Conservation (phyloP, 2,888 invertebrate genomes). For the Monoplex corrugatus region DNA sequence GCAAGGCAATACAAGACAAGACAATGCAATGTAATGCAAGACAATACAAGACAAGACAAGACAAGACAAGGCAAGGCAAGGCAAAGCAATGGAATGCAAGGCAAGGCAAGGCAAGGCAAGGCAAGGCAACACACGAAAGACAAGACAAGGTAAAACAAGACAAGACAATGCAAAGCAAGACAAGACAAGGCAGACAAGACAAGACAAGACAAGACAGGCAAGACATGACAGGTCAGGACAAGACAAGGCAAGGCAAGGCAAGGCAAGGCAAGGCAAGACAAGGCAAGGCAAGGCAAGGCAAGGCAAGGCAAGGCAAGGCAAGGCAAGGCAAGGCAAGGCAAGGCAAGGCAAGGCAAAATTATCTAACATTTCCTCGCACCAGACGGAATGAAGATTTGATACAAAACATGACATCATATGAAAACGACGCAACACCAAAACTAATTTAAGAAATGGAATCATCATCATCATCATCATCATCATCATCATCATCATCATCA, state of each 20-base stretch:
- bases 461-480: no score
- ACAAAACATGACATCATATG: no score
- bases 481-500: no score
- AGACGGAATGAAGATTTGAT: no score
- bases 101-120: no score
- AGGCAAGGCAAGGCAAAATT: conserved; percentile 30
- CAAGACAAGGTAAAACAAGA: not conserved
- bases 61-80: not conserved
- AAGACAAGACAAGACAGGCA: conserved; percentile 4
- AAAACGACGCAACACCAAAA: no score
- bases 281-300: not conserved
- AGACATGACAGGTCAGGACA: not conserved
- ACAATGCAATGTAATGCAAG: no score
- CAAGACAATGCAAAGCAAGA: not conserved
- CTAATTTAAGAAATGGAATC: no score
- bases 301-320: not conserved
- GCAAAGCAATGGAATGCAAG: conserved; percentile 3
- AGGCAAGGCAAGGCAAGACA: not conserved
- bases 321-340: conserved; percentile 2
- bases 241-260: conserved; percentile 14
- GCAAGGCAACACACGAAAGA: no score
- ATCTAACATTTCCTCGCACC: no score
- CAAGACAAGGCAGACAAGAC: not conserved
- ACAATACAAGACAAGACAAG: no score
- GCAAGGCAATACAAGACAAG: no score